Evolutionary conservation across 2,113 vertebrate genomes (phyloP).

Genomic region (Lepisosteus osseus): DNA sequence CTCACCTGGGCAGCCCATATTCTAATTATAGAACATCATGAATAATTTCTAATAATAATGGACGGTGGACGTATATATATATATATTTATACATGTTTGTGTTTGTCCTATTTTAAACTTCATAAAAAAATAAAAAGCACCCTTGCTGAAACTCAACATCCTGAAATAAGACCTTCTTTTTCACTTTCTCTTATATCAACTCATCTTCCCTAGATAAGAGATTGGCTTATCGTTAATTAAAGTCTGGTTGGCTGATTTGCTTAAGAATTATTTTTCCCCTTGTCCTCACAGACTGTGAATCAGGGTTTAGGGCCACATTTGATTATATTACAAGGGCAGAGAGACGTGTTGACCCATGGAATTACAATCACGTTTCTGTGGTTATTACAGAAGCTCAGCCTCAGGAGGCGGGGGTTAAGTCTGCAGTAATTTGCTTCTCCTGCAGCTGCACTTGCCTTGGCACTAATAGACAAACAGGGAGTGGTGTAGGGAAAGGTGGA

Average conservation of each 20-base stretch:
- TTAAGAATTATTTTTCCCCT: conserved; percentile 3
- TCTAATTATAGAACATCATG: too few species aligned
- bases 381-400: conserved; percentile 26
- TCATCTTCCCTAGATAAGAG: conserved; percentile 18
- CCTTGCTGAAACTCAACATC: too few species aligned
- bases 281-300: conserved; percentile 47
- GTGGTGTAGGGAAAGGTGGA: not conserved
- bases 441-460: not conserved
- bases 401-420: not conserved
- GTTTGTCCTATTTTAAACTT: not conserved
- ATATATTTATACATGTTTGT: conserved; percentile 18
- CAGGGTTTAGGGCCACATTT: conserved; percentile 48
- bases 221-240: too few species aligned
- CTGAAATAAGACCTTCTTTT: not conserved
- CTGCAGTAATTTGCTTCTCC: not conserved
- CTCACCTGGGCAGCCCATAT: too few species aligned
- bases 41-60: too few species aligned
- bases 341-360: conserved; percentile 51
- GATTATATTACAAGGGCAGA: conserved; percentile 54
- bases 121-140: too few species aligned
- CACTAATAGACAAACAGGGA: not conserved
- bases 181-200: conserved; percentile 19
- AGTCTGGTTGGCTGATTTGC: too few species aligned
- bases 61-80: not conserved
- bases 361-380: conserved; percentile 29